phyloP scores from a whole-genome alignment of 2,113 vertebrate species.

The Xenopus tropicalis region DNA sequence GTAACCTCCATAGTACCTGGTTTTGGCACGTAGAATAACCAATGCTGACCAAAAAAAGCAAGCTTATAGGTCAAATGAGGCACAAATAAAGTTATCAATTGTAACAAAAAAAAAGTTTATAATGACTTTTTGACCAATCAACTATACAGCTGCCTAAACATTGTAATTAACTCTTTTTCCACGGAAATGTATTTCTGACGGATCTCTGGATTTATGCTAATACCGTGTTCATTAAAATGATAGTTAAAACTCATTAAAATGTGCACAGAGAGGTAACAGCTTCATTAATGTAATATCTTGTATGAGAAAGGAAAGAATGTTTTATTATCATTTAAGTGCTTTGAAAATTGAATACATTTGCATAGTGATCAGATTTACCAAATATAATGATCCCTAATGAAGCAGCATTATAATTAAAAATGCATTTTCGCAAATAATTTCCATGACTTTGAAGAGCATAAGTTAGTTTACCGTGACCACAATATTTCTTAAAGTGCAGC shows the following conservation, averaged over 20 bases:
- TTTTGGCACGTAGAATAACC: too few relatives aligned
- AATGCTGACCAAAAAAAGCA: too few relatives aligned
- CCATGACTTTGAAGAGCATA: conserved; percentile 53
- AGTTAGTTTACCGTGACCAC: background rate
- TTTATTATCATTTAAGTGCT: conserved; percentile 90
- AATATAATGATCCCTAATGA: conserved; percentile 72
- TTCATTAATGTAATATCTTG: conserved; percentile 87
- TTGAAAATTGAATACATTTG: conserved; percentile 84
- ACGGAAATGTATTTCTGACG: conserved; percentile 79
- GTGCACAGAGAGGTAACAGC: conserved; percentile 84
- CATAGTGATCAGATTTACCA: conserved; percentile 74
- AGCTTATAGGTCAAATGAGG: too few relatives aligned
- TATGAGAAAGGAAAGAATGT: conserved; percentile 78
- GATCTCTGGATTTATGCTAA: conserved; percentile 87
- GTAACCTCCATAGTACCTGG: too few relatives aligned
- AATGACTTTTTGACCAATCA: conserved; percentile 50
- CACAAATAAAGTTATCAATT: too few relatives aligned
- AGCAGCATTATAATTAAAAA: conserved; percentile 73
- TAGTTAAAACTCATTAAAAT: conserved; percentile 96
- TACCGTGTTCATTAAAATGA: conserved; percentile 91
- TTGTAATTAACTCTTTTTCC: conserved; percentile 81
- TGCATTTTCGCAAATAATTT: conserved; percentile 66
- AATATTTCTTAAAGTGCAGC: too few relatives aligned
- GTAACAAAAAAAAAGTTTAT: too few relatives aligned
- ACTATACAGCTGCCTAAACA: conserved; percentile 68